These are phyloP conservation scores for Microdon myrmicae DNA, from an alignment of 2,888 invertebrate genomes.

Conservation along the genomic window DNA sequence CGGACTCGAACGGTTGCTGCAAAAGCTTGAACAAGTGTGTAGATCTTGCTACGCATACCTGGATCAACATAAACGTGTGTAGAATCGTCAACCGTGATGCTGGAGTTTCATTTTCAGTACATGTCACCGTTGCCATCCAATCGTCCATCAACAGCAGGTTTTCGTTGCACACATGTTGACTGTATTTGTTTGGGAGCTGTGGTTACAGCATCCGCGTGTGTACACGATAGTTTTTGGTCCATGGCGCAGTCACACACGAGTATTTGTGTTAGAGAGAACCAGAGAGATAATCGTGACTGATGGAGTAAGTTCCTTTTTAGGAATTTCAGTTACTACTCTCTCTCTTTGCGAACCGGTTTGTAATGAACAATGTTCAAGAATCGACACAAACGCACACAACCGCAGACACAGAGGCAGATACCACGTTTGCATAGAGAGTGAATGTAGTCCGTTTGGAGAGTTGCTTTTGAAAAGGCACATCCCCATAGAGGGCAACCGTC, in stretches of 20 bases:
- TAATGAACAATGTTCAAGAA: conserved; percentile 16
- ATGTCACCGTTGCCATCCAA: not conserved
- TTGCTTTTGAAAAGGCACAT: conserved; percentile 29
- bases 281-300: conserved; percentile 9
- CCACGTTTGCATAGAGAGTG: too few relatives aligned
- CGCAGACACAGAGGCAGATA: conserved; percentile 19
- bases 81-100: not conserved
- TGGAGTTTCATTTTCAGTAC: conserved; percentile 16
- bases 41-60: conserved; percentile 6
- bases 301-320: conserved; percentile 40
- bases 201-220: conserved; percentile 24
- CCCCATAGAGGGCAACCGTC: conserved; percentile 47
- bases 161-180: conserved; percentile 11
- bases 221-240: conserved; percentile 31
- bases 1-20: conserved; percentile 27
- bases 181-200: conserved; percentile 11
- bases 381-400: not conserved
- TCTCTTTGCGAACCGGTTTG: conserved; percentile 29
- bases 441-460: conserved; percentile 26
- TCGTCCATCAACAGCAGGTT: conserved; percentile 8
- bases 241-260: conserved; percentile 18
- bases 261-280: conserved; percentile 27
- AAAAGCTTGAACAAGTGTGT: conserved; percentile 32
- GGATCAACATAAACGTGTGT: not conserved
- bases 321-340: conserved; percentile 43